Evolutionary conservation across 2,113 vertebrate species (phyloP), one percentile per base, ranked within the genome.

Genomic region (Pterocles orientalis): DNA sequence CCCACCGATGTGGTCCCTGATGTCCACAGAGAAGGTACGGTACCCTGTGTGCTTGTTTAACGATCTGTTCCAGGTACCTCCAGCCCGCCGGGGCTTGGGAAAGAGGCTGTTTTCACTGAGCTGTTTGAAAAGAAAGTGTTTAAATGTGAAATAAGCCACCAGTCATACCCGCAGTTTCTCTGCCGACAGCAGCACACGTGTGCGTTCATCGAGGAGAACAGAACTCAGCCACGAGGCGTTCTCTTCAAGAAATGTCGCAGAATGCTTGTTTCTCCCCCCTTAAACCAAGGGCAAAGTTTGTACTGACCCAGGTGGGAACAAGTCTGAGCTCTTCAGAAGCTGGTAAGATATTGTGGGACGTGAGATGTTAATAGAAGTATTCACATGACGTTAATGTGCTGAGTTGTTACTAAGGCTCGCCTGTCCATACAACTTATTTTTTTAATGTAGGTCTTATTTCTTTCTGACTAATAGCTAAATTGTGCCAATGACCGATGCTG

Each of bases 1-100:
- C 77, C 97, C 10, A 21, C 97, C 0, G 98, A 98, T 18, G 14
- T 34, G 39, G 96, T 98, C 6, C 88, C 90, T 18, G 99, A 99
- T 88, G 98, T 98, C 96, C 98, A 96, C 58, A 80, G 50, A 19
- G 90, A 95, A 97, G 98, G 98, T 98, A 98, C 45, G 17, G 90
- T 88, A 43, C 43, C 39, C 50, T 1, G 0, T 6, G 29, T 25
- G 10, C 1, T 26, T 14, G 23, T 24, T 70, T 26, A 36, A 34
- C n/a, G 2, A 16, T 25, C 41, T 45, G 0, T 16, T 34, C 26
- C 51, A 14, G 47, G 14, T 65, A 21, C 19, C 34, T 86, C 6
- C 18, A 51, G 45, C 58, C 39, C 28, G 0, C 6, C 7, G 64
- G 36, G 53, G 56, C 57, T 81, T 58, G 64, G 28, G 39, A 9